These are phyloP conservation scores for Drosophila prostipennis DNA, from an alignment of 2,888 invertebrate genomes.

Conservation along the genomic window DNA sequence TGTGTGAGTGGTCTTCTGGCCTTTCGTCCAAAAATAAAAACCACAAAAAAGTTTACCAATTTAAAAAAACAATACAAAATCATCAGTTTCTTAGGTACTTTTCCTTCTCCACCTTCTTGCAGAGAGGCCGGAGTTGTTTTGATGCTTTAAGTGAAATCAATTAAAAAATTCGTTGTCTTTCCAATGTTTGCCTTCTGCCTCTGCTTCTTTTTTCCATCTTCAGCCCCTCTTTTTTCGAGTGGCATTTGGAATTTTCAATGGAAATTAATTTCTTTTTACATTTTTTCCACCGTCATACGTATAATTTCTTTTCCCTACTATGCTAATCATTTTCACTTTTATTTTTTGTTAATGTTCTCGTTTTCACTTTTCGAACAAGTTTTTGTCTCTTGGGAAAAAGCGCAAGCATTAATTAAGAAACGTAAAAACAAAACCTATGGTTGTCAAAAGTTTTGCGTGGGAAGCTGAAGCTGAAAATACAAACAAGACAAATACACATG, in stretches of 20 bases:
- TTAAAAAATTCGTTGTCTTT: constrained; percentile 78
- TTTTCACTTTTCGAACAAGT: constrained; percentile 70
- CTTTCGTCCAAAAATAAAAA: constrained; percentile 54
- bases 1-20: constrained; percentile 60
- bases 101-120: constrained; percentile 39
- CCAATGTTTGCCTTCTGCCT: constrained; percentile 70
- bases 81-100: constrained; percentile 43
- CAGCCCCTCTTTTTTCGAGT: constrained; percentile 49
- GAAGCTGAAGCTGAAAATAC: not conserved
- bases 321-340: constrained; percentile 65
- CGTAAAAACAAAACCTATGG: constrained; percentile 18
- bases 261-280: constrained; percentile 75
- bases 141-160: constrained; percentile 78
- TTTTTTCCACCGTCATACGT: constrained; percentile 13
- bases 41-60: constrained; percentile 46
- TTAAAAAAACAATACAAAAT: constrained; percentile 15
- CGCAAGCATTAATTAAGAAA: constrained; percentile 33
- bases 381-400: constrained; percentile 12
- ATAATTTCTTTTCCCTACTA: constrained; percentile 12
- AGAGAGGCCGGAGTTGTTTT: constrained; percentile 43
- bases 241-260: constrained; percentile 77
- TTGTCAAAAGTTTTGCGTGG: constrained; percentile 6
- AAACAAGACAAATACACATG: not conserved
- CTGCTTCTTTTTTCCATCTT: constrained; percentile 25
- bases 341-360: constrained; percentile 62